Evolutionary conservation across 2,797 vertebrate species (phyloP).

Genomic region (Coendou prehensilis): DNA sequence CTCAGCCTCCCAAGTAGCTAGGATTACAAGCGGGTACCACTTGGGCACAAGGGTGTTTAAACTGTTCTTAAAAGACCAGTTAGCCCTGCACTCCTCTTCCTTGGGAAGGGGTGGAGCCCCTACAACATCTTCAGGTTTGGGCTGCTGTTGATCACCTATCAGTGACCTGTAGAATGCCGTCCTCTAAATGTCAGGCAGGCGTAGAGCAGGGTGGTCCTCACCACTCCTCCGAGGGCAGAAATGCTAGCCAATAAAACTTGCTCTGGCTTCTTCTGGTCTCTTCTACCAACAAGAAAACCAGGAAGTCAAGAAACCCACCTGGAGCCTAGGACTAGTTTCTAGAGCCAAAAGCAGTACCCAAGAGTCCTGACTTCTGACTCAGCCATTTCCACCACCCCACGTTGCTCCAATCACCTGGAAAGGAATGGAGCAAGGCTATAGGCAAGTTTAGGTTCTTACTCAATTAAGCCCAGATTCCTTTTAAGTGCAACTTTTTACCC

Average conservation of each 20-base stretch:
- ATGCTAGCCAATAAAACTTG: neutral
- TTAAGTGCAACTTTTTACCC: neutral
- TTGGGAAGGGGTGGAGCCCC: neutral
- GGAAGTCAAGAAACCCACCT: neutral
- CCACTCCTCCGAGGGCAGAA: neutral
- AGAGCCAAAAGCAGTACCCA: neutral
- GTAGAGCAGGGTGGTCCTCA: neutral
- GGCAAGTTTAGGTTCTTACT: neutral
- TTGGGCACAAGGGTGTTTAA: neutral
- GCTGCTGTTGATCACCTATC: neutral
- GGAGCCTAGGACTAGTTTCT: neutral
- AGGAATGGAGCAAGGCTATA: neutral
- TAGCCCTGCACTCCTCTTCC: accelerated
- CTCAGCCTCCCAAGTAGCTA: neutral
- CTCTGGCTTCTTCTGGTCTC: neutral
- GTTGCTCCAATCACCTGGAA: neutral
- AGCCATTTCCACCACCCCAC: neutral
- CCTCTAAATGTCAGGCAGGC: neutral
- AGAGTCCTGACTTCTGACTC: neutral
- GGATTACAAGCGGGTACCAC: neutral
- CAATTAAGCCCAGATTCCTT: neutral
- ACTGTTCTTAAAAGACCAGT: neutral
- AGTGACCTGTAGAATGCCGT: no score
- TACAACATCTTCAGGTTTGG: neutral
- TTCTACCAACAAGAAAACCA: neutral